phyloP scores from a whole-genome alignment of 2,797 vertebrate species.

The Malacoctenus gilli region DNA sequence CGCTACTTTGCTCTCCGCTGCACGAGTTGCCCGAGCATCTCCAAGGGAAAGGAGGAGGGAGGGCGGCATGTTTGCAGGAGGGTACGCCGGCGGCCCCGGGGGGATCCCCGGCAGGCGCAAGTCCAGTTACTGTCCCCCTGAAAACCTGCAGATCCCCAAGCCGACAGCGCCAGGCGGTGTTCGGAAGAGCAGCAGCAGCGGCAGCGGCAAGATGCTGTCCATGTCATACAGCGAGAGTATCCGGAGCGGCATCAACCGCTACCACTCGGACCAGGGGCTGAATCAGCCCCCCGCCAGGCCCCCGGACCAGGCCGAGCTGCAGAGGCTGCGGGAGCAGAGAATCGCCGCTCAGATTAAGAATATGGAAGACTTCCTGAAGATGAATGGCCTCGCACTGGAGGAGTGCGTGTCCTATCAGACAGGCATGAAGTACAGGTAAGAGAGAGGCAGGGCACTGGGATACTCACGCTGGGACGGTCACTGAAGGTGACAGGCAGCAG shows the following conservation, averaged over 20 bases:
- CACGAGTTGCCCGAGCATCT: constrained; percentile 57
- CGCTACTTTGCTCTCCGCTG: constrained; percentile 54
- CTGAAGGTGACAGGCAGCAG: constrained; percentile 41
- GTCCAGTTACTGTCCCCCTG: constrained; percentile 79
- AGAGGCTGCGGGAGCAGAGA: constrained; percentile 90
- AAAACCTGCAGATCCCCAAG: constrained; percentile 83
- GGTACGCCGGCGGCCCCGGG: constrained; percentile 66
- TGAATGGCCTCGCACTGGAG: constrained; percentile 93
- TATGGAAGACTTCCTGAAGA: constrained; percentile 97
- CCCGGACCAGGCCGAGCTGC: constrained; percentile 88
- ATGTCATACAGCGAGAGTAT: constrained; percentile 98
- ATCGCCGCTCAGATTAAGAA: constrained; percentile 91
- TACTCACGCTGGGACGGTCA: constrained; percentile 16
- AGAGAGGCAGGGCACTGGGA: constrained; percentile 41
- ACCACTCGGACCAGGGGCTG: constrained; percentile 93
- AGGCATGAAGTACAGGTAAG: constrained; percentile 99
- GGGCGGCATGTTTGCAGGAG: constrained; percentile 79
- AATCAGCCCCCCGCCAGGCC: constrained; percentile 83
- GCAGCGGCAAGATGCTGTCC: constrained; percentile 91
- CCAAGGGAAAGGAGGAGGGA: constrained; percentile 30
- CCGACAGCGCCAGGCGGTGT: constrained; percentile 70
- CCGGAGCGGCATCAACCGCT: constrained; percentile 92
- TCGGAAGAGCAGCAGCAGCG: constrained; percentile 81
- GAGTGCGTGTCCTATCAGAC: constrained; percentile 90
- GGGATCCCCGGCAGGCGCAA: constrained; percentile 59